Conservation (phyloP, 2,888 invertebrate genomes). For the Laspeyria flexula region DNA sequence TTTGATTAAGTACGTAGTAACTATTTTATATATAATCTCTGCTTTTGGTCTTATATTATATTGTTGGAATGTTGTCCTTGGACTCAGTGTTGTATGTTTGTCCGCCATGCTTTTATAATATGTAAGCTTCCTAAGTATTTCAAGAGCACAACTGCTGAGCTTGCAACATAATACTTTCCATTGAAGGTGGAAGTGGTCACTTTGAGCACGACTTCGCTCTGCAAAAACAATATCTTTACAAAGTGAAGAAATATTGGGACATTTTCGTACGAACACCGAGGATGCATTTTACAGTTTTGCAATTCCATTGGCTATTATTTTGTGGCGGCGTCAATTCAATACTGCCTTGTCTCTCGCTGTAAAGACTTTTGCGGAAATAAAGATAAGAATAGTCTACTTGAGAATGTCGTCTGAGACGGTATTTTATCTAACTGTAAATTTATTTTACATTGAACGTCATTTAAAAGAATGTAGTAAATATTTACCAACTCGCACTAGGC, state of each 20-base stretch:
- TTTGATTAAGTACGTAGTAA: too few relatives aligned
- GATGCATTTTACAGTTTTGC: conserved; percentile 40
- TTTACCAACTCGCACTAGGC: too few relatives aligned
- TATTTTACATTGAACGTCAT: neutral
- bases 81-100: neutral
- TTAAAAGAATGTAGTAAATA: neutral
- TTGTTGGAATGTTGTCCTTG: too few relatives aligned
- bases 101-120: conserved; percentile 31
- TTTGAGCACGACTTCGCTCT: conserved; percentile 55
- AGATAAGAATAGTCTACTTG: conserved; percentile 12
- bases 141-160: conserved; percentile 67
- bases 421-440: neutral
- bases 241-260: conserved; percentile 52
- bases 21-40: too few relatives aligned
- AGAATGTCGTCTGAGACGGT: neutral
- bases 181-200: conserved; percentile 67
- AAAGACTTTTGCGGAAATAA: conserved; percentile 7
- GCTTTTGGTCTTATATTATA: too few relatives aligned
- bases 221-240: conserved; percentile 54
- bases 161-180: conserved; percentile 67
- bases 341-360: conserved; percentile 21
- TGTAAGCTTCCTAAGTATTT: conserved; percentile 43
- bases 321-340: conserved; percentile 24
- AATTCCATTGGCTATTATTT: conserved; percentile 38
- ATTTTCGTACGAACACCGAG: conserved; percentile 42